Evolutionary conservation across 92 coral and sea anemone genomes (phyloP).

Genomic region (Heteractis magnifica): DNA sequence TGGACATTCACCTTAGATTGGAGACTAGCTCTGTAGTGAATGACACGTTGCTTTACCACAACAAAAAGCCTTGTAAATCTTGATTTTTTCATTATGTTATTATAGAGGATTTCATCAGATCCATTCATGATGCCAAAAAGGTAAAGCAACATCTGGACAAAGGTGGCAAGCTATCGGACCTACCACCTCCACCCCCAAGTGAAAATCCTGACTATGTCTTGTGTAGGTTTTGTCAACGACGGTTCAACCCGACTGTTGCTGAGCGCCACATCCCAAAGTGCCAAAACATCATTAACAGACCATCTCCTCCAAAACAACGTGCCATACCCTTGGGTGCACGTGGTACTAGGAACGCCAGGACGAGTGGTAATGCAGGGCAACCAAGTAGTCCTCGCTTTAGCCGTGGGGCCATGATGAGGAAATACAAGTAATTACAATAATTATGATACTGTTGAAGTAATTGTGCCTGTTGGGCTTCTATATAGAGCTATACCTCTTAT

Average conservation of each 20-base stretch:
- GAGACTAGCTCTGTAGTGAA: too few species aligned
- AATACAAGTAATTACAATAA: constrained; percentile 1
- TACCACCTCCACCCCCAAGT: constrained; percentile 97
- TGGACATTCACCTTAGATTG: too few species aligned
- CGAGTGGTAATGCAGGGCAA: constrained; percentile 24
- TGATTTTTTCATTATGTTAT: not conserved
- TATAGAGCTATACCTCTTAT: too few species aligned
- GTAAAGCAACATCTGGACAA: constrained; percentile 77
- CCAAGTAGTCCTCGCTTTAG: constrained; percentile 21
- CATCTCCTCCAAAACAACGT: constrained; percentile 89
- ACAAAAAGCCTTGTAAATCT: too few species aligned
- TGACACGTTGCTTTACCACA: too few species aligned
- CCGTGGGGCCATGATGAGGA: constrained; percentile 42
- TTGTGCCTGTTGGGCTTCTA: not conserved
- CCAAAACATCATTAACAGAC: constrained; percentile 77
- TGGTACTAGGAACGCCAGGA: constrained; percentile 40
- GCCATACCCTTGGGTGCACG: constrained; percentile 57
- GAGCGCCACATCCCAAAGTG: constrained; percentile 98
- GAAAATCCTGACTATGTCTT: constrained; percentile 96
- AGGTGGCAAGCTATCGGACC: constrained; percentile 91
- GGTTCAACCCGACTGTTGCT: constrained; percentile 94
- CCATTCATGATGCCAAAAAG: constrained; percentile 91
- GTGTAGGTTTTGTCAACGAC: constrained; percentile 83
- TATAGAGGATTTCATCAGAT: constrained; percentile 88
- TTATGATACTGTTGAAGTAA: not conserved